A percentile compares a stretch with the other conserved stretches of the same genome.
These are phyloP conservation scores for Python bivittatus DNA, from an alignment of 2,113 vertebrate species.

Conservation along the genomic window DNA sequence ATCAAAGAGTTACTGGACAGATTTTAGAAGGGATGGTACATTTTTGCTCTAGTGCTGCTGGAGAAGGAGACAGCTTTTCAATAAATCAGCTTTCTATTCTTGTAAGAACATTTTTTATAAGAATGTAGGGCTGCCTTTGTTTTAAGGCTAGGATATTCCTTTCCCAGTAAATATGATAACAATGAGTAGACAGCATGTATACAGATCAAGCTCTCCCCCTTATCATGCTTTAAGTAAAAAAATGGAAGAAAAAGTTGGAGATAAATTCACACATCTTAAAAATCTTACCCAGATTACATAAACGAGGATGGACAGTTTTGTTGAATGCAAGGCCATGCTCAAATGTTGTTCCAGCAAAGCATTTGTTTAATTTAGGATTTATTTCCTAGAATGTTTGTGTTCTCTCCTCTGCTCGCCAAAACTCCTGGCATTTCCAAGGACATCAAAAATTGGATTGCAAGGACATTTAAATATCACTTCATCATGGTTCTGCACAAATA, in stretches of 20 bases:
- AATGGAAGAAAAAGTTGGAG: not conserved
- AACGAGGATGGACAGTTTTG: not conserved
- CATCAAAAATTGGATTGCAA: not conserved
- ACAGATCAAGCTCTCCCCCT: not conserved
- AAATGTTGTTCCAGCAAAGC: not conserved
- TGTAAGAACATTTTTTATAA: not conserved
- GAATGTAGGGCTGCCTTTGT: not conserved
- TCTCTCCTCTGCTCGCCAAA: not conserved
- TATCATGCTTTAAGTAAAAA: not conserved
- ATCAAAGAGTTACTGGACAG: not conserved
- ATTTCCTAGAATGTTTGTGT: not conserved
- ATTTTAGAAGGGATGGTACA: not conserved
- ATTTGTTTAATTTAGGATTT: conserved; percentile 13
- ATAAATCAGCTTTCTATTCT: not conserved
- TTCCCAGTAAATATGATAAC: not conserved
- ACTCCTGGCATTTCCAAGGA: not conserved
- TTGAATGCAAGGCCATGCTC: not conserved
- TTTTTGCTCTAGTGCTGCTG: not conserved
- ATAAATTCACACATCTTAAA: not conserved
- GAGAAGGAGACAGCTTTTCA: not conserved
- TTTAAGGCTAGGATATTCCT: not conserved
- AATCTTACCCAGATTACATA: not conserved
- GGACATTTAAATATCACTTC: conserved; percentile 27
- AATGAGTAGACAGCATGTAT: not conserved
- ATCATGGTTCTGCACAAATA: conserved; percentile 24